Percentiles rank a stretch among this genome's conserved stretches.
Conservation (phyloP, 1,140 invertebrate species). For the Araneus ventricosus region DNA sequence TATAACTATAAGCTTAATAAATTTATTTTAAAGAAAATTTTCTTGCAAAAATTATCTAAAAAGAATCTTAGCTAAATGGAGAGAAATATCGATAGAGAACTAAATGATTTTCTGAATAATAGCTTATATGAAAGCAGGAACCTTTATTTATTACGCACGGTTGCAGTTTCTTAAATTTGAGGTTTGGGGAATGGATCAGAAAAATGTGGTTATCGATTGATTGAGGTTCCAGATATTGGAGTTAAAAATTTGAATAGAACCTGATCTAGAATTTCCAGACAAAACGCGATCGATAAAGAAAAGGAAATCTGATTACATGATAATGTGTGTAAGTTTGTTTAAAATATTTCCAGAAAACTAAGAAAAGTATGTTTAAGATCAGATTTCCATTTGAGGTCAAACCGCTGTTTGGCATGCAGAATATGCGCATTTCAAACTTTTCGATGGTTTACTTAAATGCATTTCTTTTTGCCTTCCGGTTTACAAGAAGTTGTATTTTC, state of each 20-base stretch:
- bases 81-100: too few relatives aligned
- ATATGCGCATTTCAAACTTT: neutral
- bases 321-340: slow-evolving; percentile 36
- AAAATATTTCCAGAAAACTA: neutral
- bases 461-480: neutral
- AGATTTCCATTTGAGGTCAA: neutral
- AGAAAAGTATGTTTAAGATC: neutral
- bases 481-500: too few relatives aligned
- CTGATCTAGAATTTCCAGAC: slow-evolving; percentile 10
- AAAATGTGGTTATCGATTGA: neutral
- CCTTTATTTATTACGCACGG: too few relatives aligned
- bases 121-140: too few relatives aligned
- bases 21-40: too few relatives aligned
- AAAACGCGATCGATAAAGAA: slow-evolving; percentile 33
- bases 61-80: too few relatives aligned
- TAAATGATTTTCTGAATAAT: too few relatives aligned
- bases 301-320: slow-evolving; percentile 8
- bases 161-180: neutral
- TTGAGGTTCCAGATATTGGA: neutral
- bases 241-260: neutral
- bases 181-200: neutral
- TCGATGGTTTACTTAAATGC: neutral
- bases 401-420: neutral
- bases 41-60: too few relatives aligned
- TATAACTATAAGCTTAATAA: too few relatives aligned